Evolutionary conservation across 1,140 invertebrate species (phyloP).

Genomic region (Orussus abietinus): DNA sequence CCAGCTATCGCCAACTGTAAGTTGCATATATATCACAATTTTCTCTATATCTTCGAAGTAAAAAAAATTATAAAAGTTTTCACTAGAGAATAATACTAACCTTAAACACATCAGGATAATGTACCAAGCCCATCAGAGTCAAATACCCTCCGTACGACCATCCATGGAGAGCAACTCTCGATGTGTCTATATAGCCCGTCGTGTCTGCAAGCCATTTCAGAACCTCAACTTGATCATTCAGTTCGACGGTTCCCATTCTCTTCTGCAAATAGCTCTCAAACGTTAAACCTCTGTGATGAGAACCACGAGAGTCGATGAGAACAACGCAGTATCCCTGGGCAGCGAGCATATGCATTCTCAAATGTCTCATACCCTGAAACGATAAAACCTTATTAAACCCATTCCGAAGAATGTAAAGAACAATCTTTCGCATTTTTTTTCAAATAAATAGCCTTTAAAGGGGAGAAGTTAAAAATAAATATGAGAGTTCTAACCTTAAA

Average conservation of each 20-base stretch:
- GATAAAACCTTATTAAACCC: conserved; percentile 10
- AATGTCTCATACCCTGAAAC: conserved; percentile 76
- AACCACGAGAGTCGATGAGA: conserved; percentile 91
- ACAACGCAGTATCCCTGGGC: conserved; percentile 96
- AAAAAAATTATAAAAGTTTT: conserved; percentile 6
- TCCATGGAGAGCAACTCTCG: conserved; percentile 90
- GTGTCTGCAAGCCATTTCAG: conserved; percentile 80
- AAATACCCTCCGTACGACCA: conserved; percentile 97
- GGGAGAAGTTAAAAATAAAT: background rate
- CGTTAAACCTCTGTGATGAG: conserved; percentile 82
- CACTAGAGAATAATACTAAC: conserved; percentile 43
- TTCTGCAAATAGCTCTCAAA: conserved; percentile 89
- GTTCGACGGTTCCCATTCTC: conserved; percentile 91
- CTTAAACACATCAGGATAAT: conserved; percentile 80
- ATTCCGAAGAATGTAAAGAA: conserved; percentile 1
- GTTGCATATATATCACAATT: too few relatives aligned
- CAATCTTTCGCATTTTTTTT: background rate
- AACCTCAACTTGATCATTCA: conserved; percentile 95
- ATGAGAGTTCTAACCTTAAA: conserved; percentile 69
- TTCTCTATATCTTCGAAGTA: too few relatives aligned
- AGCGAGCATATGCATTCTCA: conserved; percentile 91
- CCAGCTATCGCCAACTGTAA: conserved; percentile 82
- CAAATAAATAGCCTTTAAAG: conserved; percentile 1
- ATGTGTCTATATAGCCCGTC: conserved; percentile 85
- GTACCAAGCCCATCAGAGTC: conserved; percentile 79